Evolutionary conservation across 1,140 invertebrate genomes (phyloP).

Genomic region (Pogonognathellus flavescens): DNA sequence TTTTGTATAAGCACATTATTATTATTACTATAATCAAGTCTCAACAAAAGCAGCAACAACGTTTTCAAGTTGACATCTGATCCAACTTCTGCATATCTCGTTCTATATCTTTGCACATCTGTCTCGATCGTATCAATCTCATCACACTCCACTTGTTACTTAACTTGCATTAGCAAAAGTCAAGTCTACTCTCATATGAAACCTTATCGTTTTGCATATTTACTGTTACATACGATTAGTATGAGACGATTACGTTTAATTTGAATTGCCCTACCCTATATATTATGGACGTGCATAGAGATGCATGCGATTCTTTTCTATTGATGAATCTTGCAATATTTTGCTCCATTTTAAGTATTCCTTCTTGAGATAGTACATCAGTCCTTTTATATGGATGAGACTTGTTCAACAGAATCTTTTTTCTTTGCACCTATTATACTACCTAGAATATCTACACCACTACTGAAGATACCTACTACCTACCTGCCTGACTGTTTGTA

Average conservation of each 20-base stretch:
- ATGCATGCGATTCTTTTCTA: background rate
- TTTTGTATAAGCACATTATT: background rate
- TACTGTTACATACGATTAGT: background rate
- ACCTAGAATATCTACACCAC: background rate
- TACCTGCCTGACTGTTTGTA: background rate
- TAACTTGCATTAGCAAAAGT: background rate
- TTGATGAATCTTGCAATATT: constrained; percentile 36
- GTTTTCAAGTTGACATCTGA: background rate
- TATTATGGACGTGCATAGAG: background rate
- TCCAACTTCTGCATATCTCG: background rate
- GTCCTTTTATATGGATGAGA: background rate
- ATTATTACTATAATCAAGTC: background rate
- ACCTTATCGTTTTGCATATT: background rate
- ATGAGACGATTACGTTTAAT: constrained; percentile 31
- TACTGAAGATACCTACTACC: background rate
- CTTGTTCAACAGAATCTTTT: background rate
- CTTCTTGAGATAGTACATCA: background rate
- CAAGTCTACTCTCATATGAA: too few relatives aligned
- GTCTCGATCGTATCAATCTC: background rate
- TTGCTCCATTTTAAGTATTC: constrained; percentile 40
- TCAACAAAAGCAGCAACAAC: background rate
- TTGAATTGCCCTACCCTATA: constrained; percentile 18
- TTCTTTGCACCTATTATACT: background rate
- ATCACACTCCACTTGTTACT: background rate
- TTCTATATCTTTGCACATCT: background rate